phyloP scores from a whole-genome alignment of 2,113 vertebrate genomes.

The Arothron firmamentum region DNA sequence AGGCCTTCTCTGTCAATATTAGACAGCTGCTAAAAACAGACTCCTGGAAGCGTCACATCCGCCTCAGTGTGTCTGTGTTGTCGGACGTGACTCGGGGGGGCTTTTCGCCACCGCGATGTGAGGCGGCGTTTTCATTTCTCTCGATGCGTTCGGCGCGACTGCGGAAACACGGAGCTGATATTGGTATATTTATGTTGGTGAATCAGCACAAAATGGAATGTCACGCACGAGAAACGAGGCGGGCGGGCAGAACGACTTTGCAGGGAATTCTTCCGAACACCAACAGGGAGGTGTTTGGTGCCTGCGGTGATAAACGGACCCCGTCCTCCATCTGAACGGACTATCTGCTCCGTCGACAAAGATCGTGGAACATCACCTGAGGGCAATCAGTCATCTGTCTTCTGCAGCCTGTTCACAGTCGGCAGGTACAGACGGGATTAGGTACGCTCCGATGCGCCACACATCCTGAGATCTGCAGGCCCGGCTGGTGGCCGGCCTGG shows the following conservation, averaged over 20 bases:
- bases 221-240: too few species aligned
- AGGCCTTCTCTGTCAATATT: slow-evolving; percentile 74
- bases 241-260: too few species aligned
- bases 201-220: too few species aligned
- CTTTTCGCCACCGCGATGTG: slow-evolving; percentile 6
- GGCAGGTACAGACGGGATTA: slow-evolving; percentile 5
- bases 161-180: too few species aligned
- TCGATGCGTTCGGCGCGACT: not conserved
- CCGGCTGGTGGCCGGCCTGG: slow-evolving; percentile 1
- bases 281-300: too few species aligned
- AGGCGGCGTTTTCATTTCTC: slow-evolving; percentile 26
- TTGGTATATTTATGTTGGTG: too few species aligned
- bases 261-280: not conserved
- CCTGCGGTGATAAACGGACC: not conserved
- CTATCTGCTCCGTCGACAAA: too few species aligned
- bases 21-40: slow-evolving; percentile 65
- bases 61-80: not conserved
- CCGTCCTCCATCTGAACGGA: too few species aligned
- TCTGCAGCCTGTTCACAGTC: not conserved
- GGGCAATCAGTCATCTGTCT: too few species aligned
- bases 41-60: slow-evolving; percentile 19
- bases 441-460: not conserved
- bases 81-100: slow-evolving; percentile 1
- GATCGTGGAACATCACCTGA: too few species aligned
- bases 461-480: slow-evolving; percentile 9